Conservation (phyloP, 2,797 vertebrate species). For the Channallabes apus region DNA sequence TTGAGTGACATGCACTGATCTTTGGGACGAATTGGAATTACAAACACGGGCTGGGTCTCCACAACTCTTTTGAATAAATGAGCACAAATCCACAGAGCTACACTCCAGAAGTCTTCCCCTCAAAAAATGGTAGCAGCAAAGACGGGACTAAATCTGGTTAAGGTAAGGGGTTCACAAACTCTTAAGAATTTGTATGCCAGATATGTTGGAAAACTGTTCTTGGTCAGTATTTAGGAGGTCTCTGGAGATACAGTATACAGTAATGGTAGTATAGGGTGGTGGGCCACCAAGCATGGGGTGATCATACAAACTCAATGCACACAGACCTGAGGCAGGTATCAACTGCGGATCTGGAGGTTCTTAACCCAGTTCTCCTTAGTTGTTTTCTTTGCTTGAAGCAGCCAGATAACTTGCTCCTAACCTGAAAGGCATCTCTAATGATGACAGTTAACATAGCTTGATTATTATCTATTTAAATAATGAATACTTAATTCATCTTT, state of each 20-base stretch:
- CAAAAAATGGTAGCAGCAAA: neutral
- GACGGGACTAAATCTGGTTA: slow-evolving; percentile 1
- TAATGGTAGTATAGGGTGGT: slow-evolving; percentile 53
- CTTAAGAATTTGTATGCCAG: neutral
- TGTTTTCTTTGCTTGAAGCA: too few species aligned
- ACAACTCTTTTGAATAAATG: neutral
- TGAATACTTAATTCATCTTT: neutral
- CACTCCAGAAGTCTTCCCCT: neutral
- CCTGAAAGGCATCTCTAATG: neutral
- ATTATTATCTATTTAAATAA: neutral
- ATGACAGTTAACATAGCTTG: neutral
- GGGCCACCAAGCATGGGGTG: neutral
- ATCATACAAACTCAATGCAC: too few species aligned
- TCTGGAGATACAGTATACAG: slow-evolving; percentile 59
- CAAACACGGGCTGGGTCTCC: neutral
- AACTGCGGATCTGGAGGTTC: too few species aligned
- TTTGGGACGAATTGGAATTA: neutral
- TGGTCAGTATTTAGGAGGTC: slow-evolving; percentile 55
- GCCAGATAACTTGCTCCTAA: neutral
- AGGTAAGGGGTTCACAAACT: neutral
- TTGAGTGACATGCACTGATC: neutral
- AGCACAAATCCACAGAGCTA: neutral
- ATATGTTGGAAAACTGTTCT: neutral
- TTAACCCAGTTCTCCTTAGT: too few species aligned
- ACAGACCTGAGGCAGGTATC: too few species aligned